Evolutionary conservation across 1,140 invertebrate species (phyloP).

Genomic region (Drosophila kanapiae): DNA sequence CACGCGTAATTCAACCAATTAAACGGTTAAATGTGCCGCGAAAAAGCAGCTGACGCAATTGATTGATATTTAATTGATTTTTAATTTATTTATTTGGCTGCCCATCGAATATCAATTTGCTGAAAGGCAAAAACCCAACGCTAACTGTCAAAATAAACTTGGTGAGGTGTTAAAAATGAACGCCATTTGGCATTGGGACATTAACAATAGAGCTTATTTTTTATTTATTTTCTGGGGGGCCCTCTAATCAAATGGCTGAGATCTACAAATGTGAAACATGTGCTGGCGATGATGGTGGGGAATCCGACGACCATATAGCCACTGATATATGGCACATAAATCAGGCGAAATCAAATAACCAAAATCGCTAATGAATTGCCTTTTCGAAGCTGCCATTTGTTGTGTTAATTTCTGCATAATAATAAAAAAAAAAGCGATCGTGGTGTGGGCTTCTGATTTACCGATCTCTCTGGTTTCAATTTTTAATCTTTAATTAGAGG

Average conservation of each 20-base stretch:
- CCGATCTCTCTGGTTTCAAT: not conserved
- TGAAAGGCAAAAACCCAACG: slow-evolving; percentile 7
- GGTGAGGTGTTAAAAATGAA: slow-evolving; percentile 67
- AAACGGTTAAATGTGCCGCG: slow-evolving; percentile 65
- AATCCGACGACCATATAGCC: slow-evolving; percentile 29
- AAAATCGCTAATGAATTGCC: slow-evolving; percentile 72
- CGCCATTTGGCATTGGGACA: slow-evolving; percentile 63
- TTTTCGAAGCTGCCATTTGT: slow-evolving; percentile 51
- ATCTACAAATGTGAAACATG: slow-evolving; percentile 78
- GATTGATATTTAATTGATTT: slow-evolving; percentile 79
- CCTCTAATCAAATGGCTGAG: slow-evolving; percentile 55
- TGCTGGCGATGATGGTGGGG: slow-evolving; percentile 39
- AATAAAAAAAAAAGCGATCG: slow-evolving; percentile 23
- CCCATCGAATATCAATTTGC: slow-evolving; percentile 70
- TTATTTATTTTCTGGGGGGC: slow-evolving; percentile 7
- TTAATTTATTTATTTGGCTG: slow-evolving; percentile 71
- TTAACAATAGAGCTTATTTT: slow-evolving; percentile 35
- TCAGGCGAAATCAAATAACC: slow-evolving; percentile 51
- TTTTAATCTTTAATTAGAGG: slow-evolving; percentile 42
- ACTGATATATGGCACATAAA: slow-evolving; percentile 68
- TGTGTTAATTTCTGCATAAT: slow-evolving; percentile 64
- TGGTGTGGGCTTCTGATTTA: slow-evolving; percentile 44
- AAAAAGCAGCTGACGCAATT: slow-evolving; percentile 42
- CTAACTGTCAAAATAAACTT: slow-evolving; percentile 56
- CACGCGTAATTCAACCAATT: slow-evolving; percentile 53